phyloP scores from a whole-genome alignment of 2,797 vertebrate species.

The Phrynocephalus guinanensis region DNA sequence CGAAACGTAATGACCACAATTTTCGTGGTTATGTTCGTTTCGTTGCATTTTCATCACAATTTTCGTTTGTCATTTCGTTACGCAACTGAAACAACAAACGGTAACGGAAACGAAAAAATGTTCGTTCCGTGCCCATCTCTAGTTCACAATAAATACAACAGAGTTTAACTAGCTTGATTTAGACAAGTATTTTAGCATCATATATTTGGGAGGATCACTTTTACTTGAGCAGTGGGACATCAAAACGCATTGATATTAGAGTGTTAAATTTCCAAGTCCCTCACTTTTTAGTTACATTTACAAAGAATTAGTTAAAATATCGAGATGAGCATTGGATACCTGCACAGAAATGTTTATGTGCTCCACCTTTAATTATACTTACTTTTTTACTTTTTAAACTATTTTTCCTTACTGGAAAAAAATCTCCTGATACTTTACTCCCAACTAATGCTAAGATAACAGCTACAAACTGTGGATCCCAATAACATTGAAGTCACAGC shows the following conservation, averaged over 20 bases:
- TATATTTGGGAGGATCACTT: background rate
- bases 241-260: background rate
- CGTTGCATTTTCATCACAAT: too few relatives aligned
- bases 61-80: too few relatives aligned
- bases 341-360: background rate
- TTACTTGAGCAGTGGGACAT: background rate
- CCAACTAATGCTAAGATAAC: slow-evolving; percentile 16
- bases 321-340: background rate
- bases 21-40: too few relatives aligned
- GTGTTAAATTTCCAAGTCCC: background rate
- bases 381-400: background rate
- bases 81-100: too few relatives aligned
- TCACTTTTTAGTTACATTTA: background rate
- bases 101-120: too few relatives aligned
- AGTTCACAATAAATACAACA: background rate
- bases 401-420: background rate
- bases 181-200: background rate
- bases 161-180: background rate
- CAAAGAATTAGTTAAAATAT: background rate
- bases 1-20: too few relatives aligned
- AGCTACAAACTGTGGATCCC: background rate
- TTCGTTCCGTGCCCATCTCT: too few relatives aligned
- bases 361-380: background rate
- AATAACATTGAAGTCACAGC: slow-evolving; percentile 17
- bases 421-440: background rate